phyloP scores from a whole-genome alignment of 2,797 vertebrate species.

The Liasis olivaceus region DNA sequence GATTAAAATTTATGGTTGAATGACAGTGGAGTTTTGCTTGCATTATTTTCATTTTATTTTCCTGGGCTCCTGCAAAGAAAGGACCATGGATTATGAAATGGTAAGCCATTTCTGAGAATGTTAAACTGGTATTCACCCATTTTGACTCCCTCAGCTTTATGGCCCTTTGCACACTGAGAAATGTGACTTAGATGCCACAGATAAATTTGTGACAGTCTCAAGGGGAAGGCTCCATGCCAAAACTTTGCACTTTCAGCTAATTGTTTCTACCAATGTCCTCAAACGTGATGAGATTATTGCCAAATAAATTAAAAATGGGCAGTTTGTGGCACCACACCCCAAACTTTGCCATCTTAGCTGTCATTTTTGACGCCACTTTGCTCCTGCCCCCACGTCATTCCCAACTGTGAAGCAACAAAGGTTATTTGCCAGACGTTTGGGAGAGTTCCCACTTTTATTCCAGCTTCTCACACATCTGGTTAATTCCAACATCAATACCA shows the following conservation, averaged over 20 bases:
- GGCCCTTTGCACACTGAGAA: constrained; percentile 61
- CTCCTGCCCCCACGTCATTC: background rate
- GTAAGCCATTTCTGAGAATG: background rate
- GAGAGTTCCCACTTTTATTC: no score
- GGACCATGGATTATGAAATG: constrained; percentile 50
- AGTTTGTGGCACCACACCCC: constrained; percentile 47
- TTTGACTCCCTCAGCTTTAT: constrained; percentile 56
- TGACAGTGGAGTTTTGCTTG: no score
- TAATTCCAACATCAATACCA: no score
- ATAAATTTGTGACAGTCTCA: constrained; percentile 64
- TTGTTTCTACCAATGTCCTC: constrained; percentile 62
- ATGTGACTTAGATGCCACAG: constrained; percentile 67
- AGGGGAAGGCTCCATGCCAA: constrained; percentile 63
- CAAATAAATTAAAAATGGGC: constrained; percentile 60
- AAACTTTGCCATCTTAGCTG: constrained; percentile 48
- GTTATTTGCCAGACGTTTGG: no score
- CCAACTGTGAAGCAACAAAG: no score
- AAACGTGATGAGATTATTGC: constrained; percentile 49
- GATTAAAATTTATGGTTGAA: no score
- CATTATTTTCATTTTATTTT: no score
- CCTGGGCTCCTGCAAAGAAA: constrained; percentile 49
- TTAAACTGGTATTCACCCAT: background rate
- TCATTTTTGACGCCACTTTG: background rate
- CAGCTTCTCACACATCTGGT: no score
- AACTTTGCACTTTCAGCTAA: constrained; percentile 68